Conservation (phyloP, 2,113 vertebrate species). For the Coracopsis vasa region DNA sequence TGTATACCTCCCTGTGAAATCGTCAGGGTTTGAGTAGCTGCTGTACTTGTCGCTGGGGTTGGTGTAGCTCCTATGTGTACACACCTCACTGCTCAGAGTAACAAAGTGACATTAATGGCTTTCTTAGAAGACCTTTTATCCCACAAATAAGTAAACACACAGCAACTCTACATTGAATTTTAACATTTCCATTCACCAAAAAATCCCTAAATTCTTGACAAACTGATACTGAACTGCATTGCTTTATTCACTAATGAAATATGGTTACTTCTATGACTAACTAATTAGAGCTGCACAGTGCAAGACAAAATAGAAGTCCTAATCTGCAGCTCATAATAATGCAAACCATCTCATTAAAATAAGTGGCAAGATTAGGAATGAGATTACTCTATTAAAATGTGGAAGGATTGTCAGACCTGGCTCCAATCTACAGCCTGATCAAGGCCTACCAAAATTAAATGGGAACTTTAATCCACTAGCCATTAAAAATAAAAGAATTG, state of each 20-base stretch:
- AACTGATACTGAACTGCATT: not conserved
- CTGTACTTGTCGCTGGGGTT: too few species aligned
- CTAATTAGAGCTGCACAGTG: not conserved
- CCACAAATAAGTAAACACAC: not conserved
- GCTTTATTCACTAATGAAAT: not conserved
- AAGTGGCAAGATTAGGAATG: not conserved
- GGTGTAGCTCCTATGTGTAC: not conserved
- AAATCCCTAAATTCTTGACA: not conserved
- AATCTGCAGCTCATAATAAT: not conserved
- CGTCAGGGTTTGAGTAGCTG: too few species aligned
- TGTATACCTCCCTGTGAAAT: not conserved
- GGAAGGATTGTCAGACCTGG: not conserved
- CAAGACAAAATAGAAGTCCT: not conserved
- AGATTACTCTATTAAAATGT: constrained; percentile 3
- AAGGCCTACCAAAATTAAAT: constrained; percentile 27
- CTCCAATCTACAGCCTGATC: not conserved
- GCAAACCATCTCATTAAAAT: constrained; percentile 9
- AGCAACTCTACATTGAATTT: not conserved
- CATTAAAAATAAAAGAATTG: constrained; percentile 29
- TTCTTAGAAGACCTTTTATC: not conserved
- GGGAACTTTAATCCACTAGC: constrained; percentile 34
- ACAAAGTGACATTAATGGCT: not conserved
- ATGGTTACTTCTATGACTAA: not conserved
- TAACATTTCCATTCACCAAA: not conserved
- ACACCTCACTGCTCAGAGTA: not conserved